phyloP scores from a whole-genome alignment of 1,140 invertebrate species.

The Carposina sasakii region DNA sequence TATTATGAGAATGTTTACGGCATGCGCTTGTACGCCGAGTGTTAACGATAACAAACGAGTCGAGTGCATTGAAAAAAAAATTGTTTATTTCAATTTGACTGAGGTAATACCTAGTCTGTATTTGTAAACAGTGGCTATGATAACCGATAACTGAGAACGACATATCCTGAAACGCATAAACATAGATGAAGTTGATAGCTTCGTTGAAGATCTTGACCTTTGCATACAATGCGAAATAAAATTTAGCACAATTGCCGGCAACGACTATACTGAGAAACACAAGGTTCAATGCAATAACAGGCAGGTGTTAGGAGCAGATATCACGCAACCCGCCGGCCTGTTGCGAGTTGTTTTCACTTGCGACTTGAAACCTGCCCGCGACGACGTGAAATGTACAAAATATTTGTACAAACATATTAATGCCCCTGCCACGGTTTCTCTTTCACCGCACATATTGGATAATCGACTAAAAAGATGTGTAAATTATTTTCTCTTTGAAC shows the following conservation, averaged over 20 bases:
- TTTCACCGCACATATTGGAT: constrained; percentile 29
- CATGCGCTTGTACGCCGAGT: constrained; percentile 35
- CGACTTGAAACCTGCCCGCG: constrained; percentile 42
- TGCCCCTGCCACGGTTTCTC: constrained; percentile 49
- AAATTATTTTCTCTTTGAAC: neutral
- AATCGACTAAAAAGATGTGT: constrained; percentile 4
- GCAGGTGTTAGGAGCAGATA: constrained; percentile 45
- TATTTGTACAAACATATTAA: constrained; percentile 56
- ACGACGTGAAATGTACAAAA: constrained; percentile 45
- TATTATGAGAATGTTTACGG: too few species aligned
- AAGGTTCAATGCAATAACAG: constrained; percentile 33
- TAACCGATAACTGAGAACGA: too few species aligned
- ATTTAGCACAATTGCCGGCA: constrained; percentile 29
- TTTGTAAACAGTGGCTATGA: too few species aligned
- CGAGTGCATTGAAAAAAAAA: constrained; percentile 15
- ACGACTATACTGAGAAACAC: constrained; percentile 32
- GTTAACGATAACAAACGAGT: constrained; percentile 54
- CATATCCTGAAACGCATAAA: too few species aligned
- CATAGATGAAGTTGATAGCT: too few species aligned
- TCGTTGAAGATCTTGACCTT: constrained; percentile 47
- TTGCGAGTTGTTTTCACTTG: constrained; percentile 49
- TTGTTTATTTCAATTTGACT: too few species aligned
- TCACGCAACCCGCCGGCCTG: constrained; percentile 39
- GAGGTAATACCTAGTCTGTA: too few species aligned
- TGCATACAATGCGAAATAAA: constrained; percentile 38